phyloP scores from a whole-genome alignment of 2,888 invertebrate genomes.

The Subacronicta megacephala region DNA sequence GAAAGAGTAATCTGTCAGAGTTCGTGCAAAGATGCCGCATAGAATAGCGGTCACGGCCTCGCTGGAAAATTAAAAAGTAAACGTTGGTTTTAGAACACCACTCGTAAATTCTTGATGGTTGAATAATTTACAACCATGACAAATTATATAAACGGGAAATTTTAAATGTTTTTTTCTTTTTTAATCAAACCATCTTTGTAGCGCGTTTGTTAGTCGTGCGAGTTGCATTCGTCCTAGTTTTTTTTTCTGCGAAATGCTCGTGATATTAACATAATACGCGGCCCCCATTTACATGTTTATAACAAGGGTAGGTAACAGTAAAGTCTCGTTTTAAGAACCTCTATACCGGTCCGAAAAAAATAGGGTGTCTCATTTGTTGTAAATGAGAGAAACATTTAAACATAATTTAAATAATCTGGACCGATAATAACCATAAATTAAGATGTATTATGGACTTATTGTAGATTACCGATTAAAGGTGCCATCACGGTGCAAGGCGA shows the following conservation, averaged over 20 bases:
- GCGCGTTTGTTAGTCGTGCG: slow-evolving; percentile 31
- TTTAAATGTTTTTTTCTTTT: slow-evolving; percentile 31
- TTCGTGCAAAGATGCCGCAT: slow-evolving; percentile 63
- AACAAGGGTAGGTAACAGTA: slow-evolving; percentile 60
- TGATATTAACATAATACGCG: slow-evolving; percentile 41
- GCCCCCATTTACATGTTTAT: slow-evolving; percentile 49
- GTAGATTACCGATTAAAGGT: slow-evolving; percentile 18
- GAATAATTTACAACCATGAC: slow-evolving; percentile 44
- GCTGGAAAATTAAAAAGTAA: slow-evolving; percentile 59
- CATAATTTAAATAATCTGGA: slow-evolving; percentile 45
- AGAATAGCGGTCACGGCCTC: slow-evolving; percentile 64
- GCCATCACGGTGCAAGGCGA: slow-evolving; percentile 22
- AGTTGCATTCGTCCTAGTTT: slow-evolving; percentile 51
- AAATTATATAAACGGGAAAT: slow-evolving; percentile 51
- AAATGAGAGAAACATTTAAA: slow-evolving; percentile 25
- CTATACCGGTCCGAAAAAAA: slow-evolving; percentile 41
- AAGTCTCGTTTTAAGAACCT: slow-evolving; percentile 41
- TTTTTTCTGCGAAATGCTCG: slow-evolving; percentile 44
- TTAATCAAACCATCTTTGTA: slow-evolving; percentile 34
- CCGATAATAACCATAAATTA: slow-evolving; percentile 46
- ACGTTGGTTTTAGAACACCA: slow-evolving; percentile 47
- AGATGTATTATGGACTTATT: slow-evolving; percentile 21
- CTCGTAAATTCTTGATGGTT: slow-evolving; percentile 35
- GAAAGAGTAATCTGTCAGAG: slow-evolving; percentile 60
- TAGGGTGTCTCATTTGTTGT: slow-evolving; percentile 53